These are phyloP conservation scores for Apomyelois bistriatella DNA, from an alignment of 2,888 invertebrate species.

Conservation along the genomic window DNA sequence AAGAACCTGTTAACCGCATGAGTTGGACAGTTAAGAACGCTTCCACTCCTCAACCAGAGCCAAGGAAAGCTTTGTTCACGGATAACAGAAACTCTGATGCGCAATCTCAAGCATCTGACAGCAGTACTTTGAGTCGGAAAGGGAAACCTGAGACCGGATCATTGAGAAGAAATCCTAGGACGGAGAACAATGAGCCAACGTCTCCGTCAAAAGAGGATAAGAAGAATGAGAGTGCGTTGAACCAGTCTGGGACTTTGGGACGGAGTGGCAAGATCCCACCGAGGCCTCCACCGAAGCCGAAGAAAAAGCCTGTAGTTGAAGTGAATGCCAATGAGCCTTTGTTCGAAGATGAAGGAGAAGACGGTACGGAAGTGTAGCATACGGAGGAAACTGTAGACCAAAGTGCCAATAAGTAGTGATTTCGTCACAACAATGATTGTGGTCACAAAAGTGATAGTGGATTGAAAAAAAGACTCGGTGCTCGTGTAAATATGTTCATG, in stretches of 20 bases:
- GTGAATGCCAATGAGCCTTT: conserved; percentile 83
- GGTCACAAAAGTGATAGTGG: conserved; percentile 13
- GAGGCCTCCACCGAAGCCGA: conserved; percentile 90
- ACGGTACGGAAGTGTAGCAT: conserved; percentile 92
- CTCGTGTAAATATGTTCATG: conserved; percentile 75
- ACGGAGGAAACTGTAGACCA: conserved; percentile 38
- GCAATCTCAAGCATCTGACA: conserved; percentile 56
- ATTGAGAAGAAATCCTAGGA: conserved; percentile 57
- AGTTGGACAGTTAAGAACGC: conserved; percentile 75
- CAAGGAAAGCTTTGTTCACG: conserved; percentile 60
- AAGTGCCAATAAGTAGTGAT: conserved; percentile 74
- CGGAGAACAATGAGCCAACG: conserved; percentile 50
- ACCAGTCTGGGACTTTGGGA: conserved; percentile 70
- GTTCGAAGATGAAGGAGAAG: conserved; percentile 93
- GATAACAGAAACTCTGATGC: conserved; percentile 54
- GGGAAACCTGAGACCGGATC: conserved; percentile 78
- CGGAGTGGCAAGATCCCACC: conserved; percentile 87
- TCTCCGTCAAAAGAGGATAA: conserved; percentile 67
- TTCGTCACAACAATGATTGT: conserved; percentile 25
- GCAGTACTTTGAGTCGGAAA: conserved; percentile 62
- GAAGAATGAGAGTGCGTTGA: conserved; percentile 57
- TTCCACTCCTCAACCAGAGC: conserved; percentile 69
- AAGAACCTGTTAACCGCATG: conserved; percentile 72
- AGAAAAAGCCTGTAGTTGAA: conserved; percentile 84
- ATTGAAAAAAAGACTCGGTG: conserved; percentile 57